Evolutionary conservation across 2,888 invertebrate species (phyloP), one percentile per base, ranked within the genome.

Genomic region (Polyommatus iphigenia): DNA sequence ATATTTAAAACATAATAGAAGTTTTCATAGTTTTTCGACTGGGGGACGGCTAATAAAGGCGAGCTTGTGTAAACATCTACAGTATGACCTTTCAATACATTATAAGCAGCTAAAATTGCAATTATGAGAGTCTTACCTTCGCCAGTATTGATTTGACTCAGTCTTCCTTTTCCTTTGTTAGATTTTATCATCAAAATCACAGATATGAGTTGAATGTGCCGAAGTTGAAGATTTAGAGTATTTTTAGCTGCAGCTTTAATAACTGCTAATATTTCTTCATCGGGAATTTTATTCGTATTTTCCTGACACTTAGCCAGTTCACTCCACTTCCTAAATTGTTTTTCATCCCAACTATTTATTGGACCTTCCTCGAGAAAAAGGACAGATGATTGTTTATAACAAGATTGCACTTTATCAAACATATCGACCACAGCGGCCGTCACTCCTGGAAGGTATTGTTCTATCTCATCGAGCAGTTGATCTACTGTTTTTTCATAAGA

Each of bases 91-190:
- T 72, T 54, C 15, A 81, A 78, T 20, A 76, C 81, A 59, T 77
- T 57, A 46, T 77, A 80, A 15, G 80, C 81, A 5, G 81, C 80
- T 50, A 80, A 59, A 13, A 78, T 76, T 4, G 81, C 81, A 36
- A 81, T 81, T 7, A 81, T 78, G 1, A 77, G 20, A 18, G 81
- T 81, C 75, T 81, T 81, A 13, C 81, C 81, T 76, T 81, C 81
- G 15, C 81, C 81, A 20, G 81, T 81, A 71, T 80, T 80, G 8
- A 81, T 78, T 72, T 81, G 80, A 57, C 78, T 78, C 24, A 80
- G 76, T 73, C 79, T 73, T 5, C 80, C 80, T 78, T 79, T 79
- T 15, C 67, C 76, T 71, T 41, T 72, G 41, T 78, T 76, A 6
- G 78, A 76, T 73, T 80, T 79, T n/a, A 80, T 72, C 75, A 80